Conservation (phyloP, 2,888 invertebrate genomes). For the Pegoplata infirma region DNA sequence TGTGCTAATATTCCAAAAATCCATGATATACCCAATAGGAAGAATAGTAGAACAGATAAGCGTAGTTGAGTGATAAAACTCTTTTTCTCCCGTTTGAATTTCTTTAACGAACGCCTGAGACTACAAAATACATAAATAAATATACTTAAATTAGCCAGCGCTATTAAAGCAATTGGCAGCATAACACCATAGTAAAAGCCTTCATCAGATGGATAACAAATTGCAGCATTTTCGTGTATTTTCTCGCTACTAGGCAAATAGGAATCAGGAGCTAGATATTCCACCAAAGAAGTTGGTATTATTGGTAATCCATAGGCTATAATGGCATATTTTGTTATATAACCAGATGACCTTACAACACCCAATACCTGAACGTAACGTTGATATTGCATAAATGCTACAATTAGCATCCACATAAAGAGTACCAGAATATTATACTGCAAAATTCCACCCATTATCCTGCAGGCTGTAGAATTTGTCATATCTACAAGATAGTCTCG, state of each 20-base stretch:
- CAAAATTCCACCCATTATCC: constrained; percentile 80
- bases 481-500: constrained; percentile 66
- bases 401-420: constrained; percentile 86
- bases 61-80: too few species aligned
- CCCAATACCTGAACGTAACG: neutral
- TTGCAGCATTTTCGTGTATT: constrained; percentile 66
- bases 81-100: neutral
- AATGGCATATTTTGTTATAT: constrained; percentile 81
- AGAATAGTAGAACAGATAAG: constrained; percentile 79
- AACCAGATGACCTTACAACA: constrained; percentile 79
- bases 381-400: constrained; percentile 81
- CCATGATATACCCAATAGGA: constrained; percentile 82
- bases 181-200: constrained; percentile 79
- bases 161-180: constrained; percentile 79
- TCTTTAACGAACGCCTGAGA: constrained; percentile 73
- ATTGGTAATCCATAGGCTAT: constrained; percentile 83
- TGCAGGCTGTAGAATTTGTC: constrained; percentile 76
- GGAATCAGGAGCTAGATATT: constrained; percentile 77
- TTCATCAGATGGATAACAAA: constrained; percentile 80
- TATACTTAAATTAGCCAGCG: constrained; percentile 79
- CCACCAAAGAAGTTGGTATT: constrained; percentile 79
- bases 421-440: constrained; percentile 84
- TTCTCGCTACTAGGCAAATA: constrained; percentile 75
- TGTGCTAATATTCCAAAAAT: constrained; percentile 81
- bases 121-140: constrained; percentile 79